Conservation (phyloP, 2,888 invertebrate species). For the Drosophila pseudotakahashii region DNA sequence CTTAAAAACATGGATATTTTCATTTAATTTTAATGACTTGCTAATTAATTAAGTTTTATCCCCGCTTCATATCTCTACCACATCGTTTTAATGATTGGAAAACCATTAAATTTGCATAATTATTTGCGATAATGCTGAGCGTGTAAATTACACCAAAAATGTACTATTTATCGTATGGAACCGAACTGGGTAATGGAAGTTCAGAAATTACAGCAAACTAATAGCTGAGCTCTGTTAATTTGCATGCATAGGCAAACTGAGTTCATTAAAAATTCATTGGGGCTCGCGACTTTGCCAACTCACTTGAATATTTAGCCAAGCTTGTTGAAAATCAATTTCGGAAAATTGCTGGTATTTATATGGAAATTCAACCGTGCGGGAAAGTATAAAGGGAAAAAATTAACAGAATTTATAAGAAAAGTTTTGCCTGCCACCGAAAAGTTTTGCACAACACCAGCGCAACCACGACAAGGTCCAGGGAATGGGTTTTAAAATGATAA, state of each 20-base stretch:
- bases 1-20: background rate
- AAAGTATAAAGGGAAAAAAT: slow-evolving; percentile 30
- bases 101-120: slow-evolving; percentile 35
- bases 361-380: slow-evolving; percentile 13
- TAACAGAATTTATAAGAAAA: slow-evolving; percentile 44
- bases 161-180: slow-evolving; percentile 8
- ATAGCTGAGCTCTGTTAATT: slow-evolving; percentile 24
- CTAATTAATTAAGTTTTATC: slow-evolving; percentile 24
- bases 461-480: slow-evolving; percentile 22
- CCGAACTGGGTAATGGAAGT: slow-evolving; percentile 10
- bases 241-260: slow-evolving; percentile 19
- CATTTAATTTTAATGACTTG: slow-evolving; percentile 10
- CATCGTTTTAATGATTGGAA: slow-evolving; percentile 13
- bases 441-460: slow-evolving; percentile 16
- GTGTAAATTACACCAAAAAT: slow-evolving; percentile 27
- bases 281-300: slow-evolving; percentile 18
- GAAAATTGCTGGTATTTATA: slow-evolving; percentile 39
- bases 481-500: slow-evolving; percentile 35
- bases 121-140: slow-evolving; percentile 16
- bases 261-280: slow-evolving; percentile 44
- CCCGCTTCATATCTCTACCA: background rate
- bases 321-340: slow-evolving; percentile 41
- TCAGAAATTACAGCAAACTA: slow-evolving; percentile 40
- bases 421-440: slow-evolving; percentile 33
- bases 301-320: slow-evolving; percentile 24